Evolutionary conservation across 2,797 vertebrate genomes (phyloP), one percentile per base, ranked within the genome.

Genomic region (Parambassis ranga): DNA sequence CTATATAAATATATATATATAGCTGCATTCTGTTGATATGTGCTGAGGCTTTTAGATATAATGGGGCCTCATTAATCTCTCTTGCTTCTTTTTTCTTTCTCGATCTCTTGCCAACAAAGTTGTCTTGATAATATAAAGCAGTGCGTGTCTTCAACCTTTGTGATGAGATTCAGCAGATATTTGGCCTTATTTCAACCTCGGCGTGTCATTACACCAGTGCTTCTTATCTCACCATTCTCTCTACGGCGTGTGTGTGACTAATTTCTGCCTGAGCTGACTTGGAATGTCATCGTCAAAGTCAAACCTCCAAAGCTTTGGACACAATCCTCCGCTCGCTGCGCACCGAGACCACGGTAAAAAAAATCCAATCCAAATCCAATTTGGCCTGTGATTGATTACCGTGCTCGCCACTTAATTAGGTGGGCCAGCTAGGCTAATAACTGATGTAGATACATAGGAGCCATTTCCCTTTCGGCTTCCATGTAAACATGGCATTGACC

Each of bases 371-470:
- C 80, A 83, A 88, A 91, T 90, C 81, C 75, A 87, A 88, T 90
- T 86, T 89, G 64, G 65, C 57, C 48, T 42, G 63, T 88, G 88
- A 91, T 90, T 91, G 87, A 91, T 91, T 82, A 85, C 79, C 28
- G 24, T 59, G 65, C 75, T 64, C 10, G 5, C 63, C 32, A 65
- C 62, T 78, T 89, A 87, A 92, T 91, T 86, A 84, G 76, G 68
- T 84, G 83, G 69, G 56, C 65, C 65, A 65, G 69, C 77, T 49
- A 80, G 65, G 75, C 79, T 90, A 88, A 88, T 84, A 86, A 84
- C 81, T 70, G 73, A 88, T 84, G 82, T 87, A 83, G 76, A 87
- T 87, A 83, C 78, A 83, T 77, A 68, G 57, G 38, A 62, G 77
- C 58, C 26, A 52, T 87, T 89, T 88, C 79, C 85, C n/a, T n/a